Evolutionary conservation across 2,888 invertebrate genomes (phyloP).

Genomic region (Tipula lateralis): DNA sequence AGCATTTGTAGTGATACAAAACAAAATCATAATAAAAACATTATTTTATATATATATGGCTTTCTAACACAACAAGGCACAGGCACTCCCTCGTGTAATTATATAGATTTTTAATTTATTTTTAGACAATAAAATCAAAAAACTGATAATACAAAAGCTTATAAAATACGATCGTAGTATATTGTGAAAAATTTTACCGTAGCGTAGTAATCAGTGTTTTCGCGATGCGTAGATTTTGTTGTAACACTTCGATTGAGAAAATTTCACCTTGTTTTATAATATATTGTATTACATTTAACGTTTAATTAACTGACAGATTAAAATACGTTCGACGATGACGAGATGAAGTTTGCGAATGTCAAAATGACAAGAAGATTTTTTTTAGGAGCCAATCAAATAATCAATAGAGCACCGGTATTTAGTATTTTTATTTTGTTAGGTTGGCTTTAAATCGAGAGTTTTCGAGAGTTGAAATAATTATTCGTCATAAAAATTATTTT

Average conservation of each 20-base stretch:
- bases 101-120: constrained; percentile 27
- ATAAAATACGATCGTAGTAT: constrained; percentile 12
- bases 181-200: constrained; percentile 29
- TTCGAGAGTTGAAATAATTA: background rate
- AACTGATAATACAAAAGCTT: constrained; percentile 27
- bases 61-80: constrained; percentile 34
- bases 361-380: background rate
- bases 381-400: background rate
- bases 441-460: background rate
- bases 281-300: background rate
- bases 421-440: background rate
- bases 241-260: background rate
- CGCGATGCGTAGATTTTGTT: background rate
- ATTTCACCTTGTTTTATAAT: background rate
- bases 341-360: background rate
- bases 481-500: no score
- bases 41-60: constrained; percentile 12
- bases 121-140: constrained; percentile 30
- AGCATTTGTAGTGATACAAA: background rate
- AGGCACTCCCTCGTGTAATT: constrained; percentile 32
- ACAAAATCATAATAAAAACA: background rate
- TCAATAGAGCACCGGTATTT: background rate
- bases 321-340: background rate
- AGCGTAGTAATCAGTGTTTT: constrained; percentile 12
- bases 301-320: background rate